Conservation (phyloP, 2,113 vertebrate genomes). For the Oryzias curvinotus region DNA sequence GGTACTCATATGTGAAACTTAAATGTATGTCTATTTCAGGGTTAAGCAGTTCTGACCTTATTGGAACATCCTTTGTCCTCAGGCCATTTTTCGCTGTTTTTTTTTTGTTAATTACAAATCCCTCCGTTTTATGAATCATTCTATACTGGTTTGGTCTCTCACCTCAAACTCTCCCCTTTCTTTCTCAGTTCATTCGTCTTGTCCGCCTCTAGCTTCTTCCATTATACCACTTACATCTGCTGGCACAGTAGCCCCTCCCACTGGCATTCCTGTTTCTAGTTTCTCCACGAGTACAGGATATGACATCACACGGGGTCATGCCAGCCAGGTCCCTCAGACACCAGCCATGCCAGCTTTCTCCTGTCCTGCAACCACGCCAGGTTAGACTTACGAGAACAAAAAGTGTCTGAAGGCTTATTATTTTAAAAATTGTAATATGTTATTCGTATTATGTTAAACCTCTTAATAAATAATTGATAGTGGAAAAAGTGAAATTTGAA, state of each 20-base stretch:
- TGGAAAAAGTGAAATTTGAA: no score
- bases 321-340: slow-evolving; percentile 91
- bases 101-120: no score
- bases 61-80: no score
- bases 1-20: background rate
- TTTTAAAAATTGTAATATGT: background rate
- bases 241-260: slow-evolving; percentile 69
- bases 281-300: slow-evolving; percentile 83
- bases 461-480: no score
- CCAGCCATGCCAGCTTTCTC: slow-evolving; percentile 92
- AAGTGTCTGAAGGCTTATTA: background rate
- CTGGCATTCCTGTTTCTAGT: slow-evolving; percentile 80
- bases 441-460: background rate
- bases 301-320: slow-evolving; percentile 94
- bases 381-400: slow-evolving; percentile 54
- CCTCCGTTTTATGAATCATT: no score
- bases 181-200: slow-evolving; percentile 29
- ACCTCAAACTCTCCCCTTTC: slow-evolving; percentile 36
- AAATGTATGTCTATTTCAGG: slow-evolving; percentile 32
- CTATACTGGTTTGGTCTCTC: slow-evolving; percentile 48
- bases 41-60: slow-evolving; percentile 42
- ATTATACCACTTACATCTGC: slow-evolving; percentile 38
- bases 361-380: slow-evolving; percentile 76
- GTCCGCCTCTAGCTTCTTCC: slow-evolving; percentile 36
- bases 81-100: slow-evolving; percentile 46